These are phyloP conservation scores for Episyrphus balteatus DNA, from an alignment of 1,140 invertebrate genomes.

Conservation along the genomic window DNA sequence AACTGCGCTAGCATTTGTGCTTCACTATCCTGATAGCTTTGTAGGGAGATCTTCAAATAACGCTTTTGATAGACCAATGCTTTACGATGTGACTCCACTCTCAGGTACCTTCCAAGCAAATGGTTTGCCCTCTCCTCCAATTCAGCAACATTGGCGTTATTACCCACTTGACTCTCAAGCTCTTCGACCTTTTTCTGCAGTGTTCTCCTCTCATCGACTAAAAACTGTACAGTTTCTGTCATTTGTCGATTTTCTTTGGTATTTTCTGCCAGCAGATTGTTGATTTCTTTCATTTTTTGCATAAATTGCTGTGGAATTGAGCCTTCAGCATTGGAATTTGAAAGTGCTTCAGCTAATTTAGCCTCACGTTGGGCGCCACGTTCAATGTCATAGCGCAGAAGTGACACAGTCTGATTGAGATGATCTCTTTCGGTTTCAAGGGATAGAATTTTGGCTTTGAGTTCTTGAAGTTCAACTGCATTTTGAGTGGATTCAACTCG, in stretches of 20 bases:
- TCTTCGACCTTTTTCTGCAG: conserved; percentile 37
- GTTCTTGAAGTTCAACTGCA: conserved; percentile 27
- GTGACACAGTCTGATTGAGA: conserved; percentile 19
- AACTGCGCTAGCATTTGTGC: conserved; percentile 20
- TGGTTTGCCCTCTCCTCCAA: conserved; percentile 43
- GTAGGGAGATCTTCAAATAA: conserved; percentile 60
- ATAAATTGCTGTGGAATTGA: conserved; percentile 37
- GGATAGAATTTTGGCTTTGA: conserved; percentile 15
- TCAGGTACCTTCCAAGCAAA: conserved; percentile 62
- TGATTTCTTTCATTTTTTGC: conserved; percentile 44
- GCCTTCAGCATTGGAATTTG: conserved; percentile 27
- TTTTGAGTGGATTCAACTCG: conserved; percentile 25
- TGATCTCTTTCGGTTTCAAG: conserved; percentile 17
- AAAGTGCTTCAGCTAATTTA: conserved; percentile 26
- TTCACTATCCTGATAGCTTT: conserved; percentile 50
- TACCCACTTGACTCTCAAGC: conserved; percentile 23
- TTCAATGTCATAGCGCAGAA: conserved; percentile 27
- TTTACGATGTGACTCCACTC: conserved; percentile 69
- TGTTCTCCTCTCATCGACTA: conserved; percentile 37
- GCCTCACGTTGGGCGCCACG: conserved; percentile 25
- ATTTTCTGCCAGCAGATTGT: conserved; percentile 37
- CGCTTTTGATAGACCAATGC: conserved; percentile 75
- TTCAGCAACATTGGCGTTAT: conserved; percentile 17
- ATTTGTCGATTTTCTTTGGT: conserved; percentile 42
- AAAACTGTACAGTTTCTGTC: conserved; percentile 38